Conservation (phyloP, 1,140 invertebrate genomes). For the Drosophila littoralis region DNA sequence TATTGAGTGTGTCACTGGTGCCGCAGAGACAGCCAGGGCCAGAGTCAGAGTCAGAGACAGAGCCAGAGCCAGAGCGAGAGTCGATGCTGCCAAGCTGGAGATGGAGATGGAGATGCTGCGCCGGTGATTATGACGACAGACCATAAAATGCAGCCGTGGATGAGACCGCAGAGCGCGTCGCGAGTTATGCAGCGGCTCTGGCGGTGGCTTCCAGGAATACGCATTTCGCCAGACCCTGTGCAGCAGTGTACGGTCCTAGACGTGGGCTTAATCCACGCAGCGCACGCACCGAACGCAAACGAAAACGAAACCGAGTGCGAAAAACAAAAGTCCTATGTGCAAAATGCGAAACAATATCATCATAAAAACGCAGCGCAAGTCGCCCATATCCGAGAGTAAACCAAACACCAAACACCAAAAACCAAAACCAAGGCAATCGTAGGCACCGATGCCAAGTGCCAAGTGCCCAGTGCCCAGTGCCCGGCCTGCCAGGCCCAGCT, state of each 20-base stretch:
- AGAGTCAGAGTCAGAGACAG: not conserved
- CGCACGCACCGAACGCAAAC: conserved; percentile 46
- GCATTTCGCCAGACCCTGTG: conserved; percentile 12
- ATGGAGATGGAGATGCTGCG: conserved; percentile 58
- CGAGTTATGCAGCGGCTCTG: conserved; percentile 54
- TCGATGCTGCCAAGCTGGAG: conserved; percentile 37
- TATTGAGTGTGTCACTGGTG: conserved; percentile 39
- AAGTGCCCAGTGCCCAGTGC: not conserved
- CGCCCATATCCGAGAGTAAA: conserved; percentile 46
- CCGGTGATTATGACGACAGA: conserved; percentile 80
- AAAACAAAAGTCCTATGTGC: conserved; percentile 39
- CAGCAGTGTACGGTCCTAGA: conserved; percentile 52
- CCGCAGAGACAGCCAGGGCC: not conserved
- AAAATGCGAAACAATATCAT: conserved; percentile 79
- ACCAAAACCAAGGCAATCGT: conserved; percentile 24
- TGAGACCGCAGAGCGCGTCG: conserved; percentile 51
- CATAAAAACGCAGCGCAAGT: conserved; percentile 69
- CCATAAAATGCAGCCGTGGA: conserved; percentile 75
- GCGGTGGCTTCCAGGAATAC: conserved; percentile 64
- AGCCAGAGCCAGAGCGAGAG: conserved; percentile 11
- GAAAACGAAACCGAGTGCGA: conserved; percentile 38
- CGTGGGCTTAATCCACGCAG: conserved; percentile 69
- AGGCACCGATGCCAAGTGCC: not conserved
- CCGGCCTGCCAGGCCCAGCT: not conserved
- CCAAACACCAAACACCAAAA: conserved; percentile 22